Evolutionary conservation across 2,113 vertebrate genomes (phyloP).

Genomic region (Archocentrus centrarchus): DNA sequence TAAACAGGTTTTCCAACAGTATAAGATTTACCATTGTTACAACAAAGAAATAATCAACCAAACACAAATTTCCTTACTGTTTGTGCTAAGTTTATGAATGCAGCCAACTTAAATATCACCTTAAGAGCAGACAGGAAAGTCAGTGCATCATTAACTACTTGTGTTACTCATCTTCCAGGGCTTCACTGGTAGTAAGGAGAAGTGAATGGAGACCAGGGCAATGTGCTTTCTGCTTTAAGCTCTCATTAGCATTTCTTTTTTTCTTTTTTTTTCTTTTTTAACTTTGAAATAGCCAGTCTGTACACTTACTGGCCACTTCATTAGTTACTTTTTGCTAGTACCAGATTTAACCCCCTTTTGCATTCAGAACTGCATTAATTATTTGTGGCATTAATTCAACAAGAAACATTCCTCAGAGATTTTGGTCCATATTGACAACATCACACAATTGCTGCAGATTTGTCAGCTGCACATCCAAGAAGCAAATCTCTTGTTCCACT

Average conservation of each 20-base stretch:
- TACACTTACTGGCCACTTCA: neutral
- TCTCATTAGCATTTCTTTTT: rapidly evolving
- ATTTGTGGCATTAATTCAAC: neutral
- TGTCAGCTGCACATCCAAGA: neutral
- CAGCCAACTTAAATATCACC: neutral
- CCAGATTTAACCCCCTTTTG: too few species aligned
- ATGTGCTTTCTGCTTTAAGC: neutral
- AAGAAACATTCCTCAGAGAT: neutral
- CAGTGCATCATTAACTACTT: neutral
- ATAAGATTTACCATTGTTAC: too few species aligned
- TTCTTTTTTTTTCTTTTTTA: too few species aligned
- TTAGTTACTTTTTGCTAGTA: neutral
- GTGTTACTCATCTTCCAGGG: neutral
- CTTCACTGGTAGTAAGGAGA: neutral
- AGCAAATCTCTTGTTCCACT: neutral
- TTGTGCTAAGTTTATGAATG: too few species aligned
- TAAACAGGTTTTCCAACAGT: too few species aligned
- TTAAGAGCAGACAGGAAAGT: neutral
- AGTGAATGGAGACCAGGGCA: neutral
- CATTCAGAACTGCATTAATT: neutral
- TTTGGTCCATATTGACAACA: neutral
- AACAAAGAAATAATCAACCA: too few species aligned
- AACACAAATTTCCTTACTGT: too few species aligned
- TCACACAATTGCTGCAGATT: too few species aligned
- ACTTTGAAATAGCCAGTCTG: neutral